Evolutionary conservation across 2,797 vertebrate species (phyloP).

Genomic region (Gadopsis marmoratus): DNA sequence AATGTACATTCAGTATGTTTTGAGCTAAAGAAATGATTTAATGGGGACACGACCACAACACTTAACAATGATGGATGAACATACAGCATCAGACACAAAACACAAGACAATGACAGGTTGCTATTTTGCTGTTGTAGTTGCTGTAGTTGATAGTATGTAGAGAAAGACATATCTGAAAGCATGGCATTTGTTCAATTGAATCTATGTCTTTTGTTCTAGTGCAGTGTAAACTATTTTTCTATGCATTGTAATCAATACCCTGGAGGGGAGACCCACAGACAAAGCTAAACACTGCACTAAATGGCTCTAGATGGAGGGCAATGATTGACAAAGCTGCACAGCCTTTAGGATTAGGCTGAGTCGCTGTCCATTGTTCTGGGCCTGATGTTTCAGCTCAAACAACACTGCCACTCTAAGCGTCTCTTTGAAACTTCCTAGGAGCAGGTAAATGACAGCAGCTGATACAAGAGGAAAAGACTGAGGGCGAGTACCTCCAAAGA

Average conservation of each 20-base stretch:
- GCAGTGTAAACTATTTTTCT: slow-evolving; percentile 14
- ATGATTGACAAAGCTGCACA: slow-evolving; percentile 43
- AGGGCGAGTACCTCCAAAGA: slow-evolving; percentile 88
- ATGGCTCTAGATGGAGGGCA: slow-evolving; percentile 41
- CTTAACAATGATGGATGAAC: slow-evolving; percentile 62
- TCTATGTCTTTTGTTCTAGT: slow-evolving; percentile 12
- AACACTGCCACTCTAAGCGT: slow-evolving; percentile 27
- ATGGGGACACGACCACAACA: slow-evolving; percentile 40
- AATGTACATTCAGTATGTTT: slow-evolving; percentile 3
- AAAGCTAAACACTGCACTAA: slow-evolving; percentile 32
- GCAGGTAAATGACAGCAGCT: slow-evolving; percentile 69
- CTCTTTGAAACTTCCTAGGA: slow-evolving; percentile 37
- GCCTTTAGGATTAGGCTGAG: slow-evolving; percentile 24
- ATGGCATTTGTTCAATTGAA: not conserved
- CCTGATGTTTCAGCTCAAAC: slow-evolving; percentile 44
- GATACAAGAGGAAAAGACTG: slow-evolving; percentile 77
- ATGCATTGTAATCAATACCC: slow-evolving; percentile 35
- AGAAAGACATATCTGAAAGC: slow-evolving; percentile 16
- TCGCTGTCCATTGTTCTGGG: slow-evolving; percentile 17
- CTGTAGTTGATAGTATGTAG: slow-evolving; percentile 10
- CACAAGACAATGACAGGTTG: slow-evolving; percentile 68
- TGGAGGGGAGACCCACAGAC: slow-evolving; percentile 41
- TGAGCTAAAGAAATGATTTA: slow-evolving; percentile 19
- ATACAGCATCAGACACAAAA: slow-evolving; percentile 64
- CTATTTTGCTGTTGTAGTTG: slow-evolving; percentile 17